Evolutionary conservation across 2,797 vertebrate species (phyloP), one percentile per base, ranked within the genome.

Genomic region (Bufotes viridis): DNA sequence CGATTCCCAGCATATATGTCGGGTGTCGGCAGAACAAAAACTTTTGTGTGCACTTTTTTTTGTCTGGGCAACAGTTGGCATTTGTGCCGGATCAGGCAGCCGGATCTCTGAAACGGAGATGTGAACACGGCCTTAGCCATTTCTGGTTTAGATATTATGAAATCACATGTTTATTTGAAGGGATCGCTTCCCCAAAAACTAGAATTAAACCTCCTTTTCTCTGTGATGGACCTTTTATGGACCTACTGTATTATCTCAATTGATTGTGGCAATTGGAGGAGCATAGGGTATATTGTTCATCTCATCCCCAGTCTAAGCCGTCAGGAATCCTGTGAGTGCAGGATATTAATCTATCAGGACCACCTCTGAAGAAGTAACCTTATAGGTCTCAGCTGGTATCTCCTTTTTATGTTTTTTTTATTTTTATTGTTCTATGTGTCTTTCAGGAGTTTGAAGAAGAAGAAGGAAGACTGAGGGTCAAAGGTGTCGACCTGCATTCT

Each of bases 371-470:
- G 42, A 42, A 42, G 42, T 42, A 42, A 42, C 42, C 42, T 42
- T 42, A 42, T 42, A 3, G 42, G 42, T 42, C 42, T 6, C 42
- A 42, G 4, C 42, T 42, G 42, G 42, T 42, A 42, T 42, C 42
- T 42, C 3, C 42, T 42, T 42, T 42, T 42, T 42, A 5, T 42
- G 42, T 42, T 12, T 22, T 24, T 14, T 60, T 34, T 58, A 58
- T 3, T 24, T 7, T 15, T 34, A 22, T 17, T 29, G 0, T 74
- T 20, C 29, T 74, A 14, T 78, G 0, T 51, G 10, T 69, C 2
- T 65, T 55, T 24, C 70, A 96, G 95, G 96, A 96, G 87, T 94
- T 96, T 88, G 93, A 94, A 92, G 94, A 95, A 81, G 95, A 94
- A 85, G 93, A 94, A 81, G 93, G 93, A 87, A 93, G 93, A 82